phyloP scores from a whole-genome alignment of 2,888 invertebrate species.

The Eudasyphora cyanicolor region DNA sequence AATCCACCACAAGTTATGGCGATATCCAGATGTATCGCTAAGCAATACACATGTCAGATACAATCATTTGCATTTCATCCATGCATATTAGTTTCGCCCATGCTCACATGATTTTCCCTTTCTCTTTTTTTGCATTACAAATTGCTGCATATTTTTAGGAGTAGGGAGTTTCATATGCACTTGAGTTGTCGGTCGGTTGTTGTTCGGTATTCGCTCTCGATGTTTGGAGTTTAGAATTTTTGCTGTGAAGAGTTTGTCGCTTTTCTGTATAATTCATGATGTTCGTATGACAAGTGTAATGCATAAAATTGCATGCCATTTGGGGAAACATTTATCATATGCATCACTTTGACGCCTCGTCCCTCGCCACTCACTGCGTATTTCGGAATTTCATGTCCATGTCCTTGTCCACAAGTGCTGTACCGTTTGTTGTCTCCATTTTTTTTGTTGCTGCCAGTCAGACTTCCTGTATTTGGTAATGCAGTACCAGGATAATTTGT shows the following conservation, averaged over 20 bases:
- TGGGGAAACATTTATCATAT: conserved; percentile 63
- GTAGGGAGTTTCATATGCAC: background rate
- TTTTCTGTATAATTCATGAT: conserved; percentile 52
- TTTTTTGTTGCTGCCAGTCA: background rate
- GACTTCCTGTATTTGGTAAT: conserved; percentile 31
- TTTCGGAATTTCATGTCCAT: background rate
- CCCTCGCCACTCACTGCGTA: conserved; percentile 2
- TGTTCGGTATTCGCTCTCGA: background rate
- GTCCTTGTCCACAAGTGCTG: background rate
- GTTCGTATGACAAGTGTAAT: conserved; percentile 60
- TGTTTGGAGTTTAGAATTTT: background rate
- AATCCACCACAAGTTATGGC: too few species aligned
- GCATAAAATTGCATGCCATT: conserved; percentile 64
- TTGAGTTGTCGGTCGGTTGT: background rate
- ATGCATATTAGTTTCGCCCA: background rate
- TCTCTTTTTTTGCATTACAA: conserved; percentile 7
- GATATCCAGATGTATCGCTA: too few species aligned
- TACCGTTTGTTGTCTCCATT: background rate
- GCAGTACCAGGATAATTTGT: conserved; percentile 55
- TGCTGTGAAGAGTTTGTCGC: conserved; percentile 6
- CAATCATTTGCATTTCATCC: background rate
- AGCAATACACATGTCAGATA: background rate
- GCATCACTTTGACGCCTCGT: conserved; percentile 42
- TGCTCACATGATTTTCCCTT: conserved; percentile 19
- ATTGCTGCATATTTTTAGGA: conserved; percentile 24